phyloP scores from a whole-genome alignment of 1,140 invertebrate genomes.

The Achroia grisella region DNA sequence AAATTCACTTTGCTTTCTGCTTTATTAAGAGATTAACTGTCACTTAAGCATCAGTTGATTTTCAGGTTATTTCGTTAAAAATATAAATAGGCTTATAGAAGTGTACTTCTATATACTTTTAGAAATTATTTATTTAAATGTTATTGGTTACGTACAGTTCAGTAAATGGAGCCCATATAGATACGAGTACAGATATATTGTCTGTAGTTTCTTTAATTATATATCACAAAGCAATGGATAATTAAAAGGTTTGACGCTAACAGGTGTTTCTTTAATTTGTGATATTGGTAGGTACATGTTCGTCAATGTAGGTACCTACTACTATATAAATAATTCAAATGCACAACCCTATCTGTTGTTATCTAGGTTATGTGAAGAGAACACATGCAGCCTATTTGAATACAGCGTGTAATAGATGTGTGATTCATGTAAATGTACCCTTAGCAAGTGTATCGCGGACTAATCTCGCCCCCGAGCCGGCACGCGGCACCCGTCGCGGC shows the following conservation, averaged over 20 bases:
- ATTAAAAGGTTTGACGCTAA: background rate
- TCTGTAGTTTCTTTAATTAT: too few relatives aligned
- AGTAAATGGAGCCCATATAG: too few relatives aligned
- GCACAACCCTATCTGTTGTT: conserved; percentile 51
- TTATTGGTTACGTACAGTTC: too few relatives aligned
- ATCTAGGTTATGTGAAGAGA: conserved; percentile 64
- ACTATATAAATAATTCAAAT: conserved; percentile 29
- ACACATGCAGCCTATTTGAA: conserved; percentile 61
- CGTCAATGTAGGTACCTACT: too few relatives aligned
- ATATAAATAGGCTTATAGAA: too few relatives aligned
- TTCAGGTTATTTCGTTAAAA: conserved; percentile 13
- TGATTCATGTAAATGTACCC: conserved; percentile 71
- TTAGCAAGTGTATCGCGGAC: conserved; percentile 62
- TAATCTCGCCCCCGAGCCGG: conserved; percentile 38
- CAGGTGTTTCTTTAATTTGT: conserved; percentile 3
- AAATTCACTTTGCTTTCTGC: conserved; percentile 59
- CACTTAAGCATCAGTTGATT: conserved; percentile 11
- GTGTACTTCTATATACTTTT: conserved; percentile 5
- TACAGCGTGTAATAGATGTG: conserved; percentile 60
- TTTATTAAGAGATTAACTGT: conserved; percentile 57
- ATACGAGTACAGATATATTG: too few relatives aligned
- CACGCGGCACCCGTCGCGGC: conserved; percentile 15
- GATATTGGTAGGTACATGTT: conserved; percentile 12
- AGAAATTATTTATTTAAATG: too few relatives aligned
- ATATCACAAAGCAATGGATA: too few relatives aligned